Percentiles rank a stretch among this genome's conserved stretches.
Conservation (phyloP, 2,888 invertebrate genomes). For the Slavum lentiscoides region DNA sequence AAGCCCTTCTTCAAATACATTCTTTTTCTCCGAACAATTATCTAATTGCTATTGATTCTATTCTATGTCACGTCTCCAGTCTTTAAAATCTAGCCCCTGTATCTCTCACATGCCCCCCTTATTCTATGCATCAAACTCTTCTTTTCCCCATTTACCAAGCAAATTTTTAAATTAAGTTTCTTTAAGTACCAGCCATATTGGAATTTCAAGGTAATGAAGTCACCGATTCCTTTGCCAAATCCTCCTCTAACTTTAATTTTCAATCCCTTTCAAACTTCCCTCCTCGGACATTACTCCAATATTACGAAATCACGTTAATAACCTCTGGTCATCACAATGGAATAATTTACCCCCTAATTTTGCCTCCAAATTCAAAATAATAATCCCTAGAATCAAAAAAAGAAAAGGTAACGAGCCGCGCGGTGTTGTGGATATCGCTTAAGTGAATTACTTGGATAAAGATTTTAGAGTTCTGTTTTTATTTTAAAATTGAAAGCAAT, state of each 20-base stretch:
- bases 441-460: no score
- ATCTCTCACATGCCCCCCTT: background rate
- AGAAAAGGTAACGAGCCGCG: no score
- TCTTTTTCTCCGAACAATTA: background rate
- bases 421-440: no score
- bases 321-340: no score
- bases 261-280: background rate
- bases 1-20: background rate
- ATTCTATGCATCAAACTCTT: background rate
- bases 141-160: background rate
- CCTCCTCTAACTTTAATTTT: no score
- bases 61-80: background rate
- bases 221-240: background rate
- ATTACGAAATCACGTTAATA: no score
- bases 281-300: no score
- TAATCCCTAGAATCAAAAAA: no score
- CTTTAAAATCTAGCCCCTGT: background rate
- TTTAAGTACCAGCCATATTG: background rate
- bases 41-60: background rate
- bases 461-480: no score
- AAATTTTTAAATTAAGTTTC: background rate
- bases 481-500: no score
- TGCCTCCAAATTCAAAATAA: no score
- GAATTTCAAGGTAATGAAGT: background rate
- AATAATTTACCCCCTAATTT: no score